Percentiles rank a stretch among this genome's conserved stretches.
Conservation (phyloP, 2,113 vertebrate species). For the Ardeotis arabs region DNA sequence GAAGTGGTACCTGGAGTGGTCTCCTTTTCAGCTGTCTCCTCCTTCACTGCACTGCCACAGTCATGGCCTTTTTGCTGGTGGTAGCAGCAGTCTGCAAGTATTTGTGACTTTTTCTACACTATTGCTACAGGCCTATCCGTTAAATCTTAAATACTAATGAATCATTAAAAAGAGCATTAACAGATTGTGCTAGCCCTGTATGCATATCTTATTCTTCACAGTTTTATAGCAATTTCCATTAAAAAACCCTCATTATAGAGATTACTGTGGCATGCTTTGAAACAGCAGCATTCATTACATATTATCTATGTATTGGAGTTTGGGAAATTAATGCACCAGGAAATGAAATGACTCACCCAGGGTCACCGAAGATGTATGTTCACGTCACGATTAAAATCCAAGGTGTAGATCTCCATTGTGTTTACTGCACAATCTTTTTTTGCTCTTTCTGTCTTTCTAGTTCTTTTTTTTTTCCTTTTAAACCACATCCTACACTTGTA, state of each 20-base stretch:
- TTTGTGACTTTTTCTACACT: neutral
- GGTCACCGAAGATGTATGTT: conserved; percentile 3
- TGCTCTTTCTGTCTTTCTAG: neutral
- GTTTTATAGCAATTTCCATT: neutral
- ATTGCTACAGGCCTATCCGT: conserved; percentile 7
- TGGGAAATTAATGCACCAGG: conserved; percentile 36
- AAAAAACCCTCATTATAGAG: neutral
- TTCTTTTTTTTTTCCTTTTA: neutral
- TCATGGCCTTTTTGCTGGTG: neutral
- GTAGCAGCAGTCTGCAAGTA: neutral
- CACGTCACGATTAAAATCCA: conserved; percentile 18
- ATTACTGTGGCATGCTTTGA: conserved; percentile 26
- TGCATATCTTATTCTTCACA: neutral
- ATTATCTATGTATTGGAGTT: conserved; percentile 9
- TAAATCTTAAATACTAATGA: conserved; percentile 50
- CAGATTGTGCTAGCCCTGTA: neutral
- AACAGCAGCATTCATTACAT: conserved; percentile 5
- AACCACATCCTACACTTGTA: neutral
- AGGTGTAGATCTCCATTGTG: neutral
- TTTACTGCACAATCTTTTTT: neutral
- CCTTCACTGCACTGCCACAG: neutral
- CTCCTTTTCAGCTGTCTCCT: neutral
- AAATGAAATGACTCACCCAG: conserved; percentile 20
- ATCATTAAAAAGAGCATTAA: conserved; percentile 20
- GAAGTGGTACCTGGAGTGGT: neutral